phyloP scores from a whole-genome alignment of 2,888 invertebrate genomes.

The Agrochola litura region DNA sequence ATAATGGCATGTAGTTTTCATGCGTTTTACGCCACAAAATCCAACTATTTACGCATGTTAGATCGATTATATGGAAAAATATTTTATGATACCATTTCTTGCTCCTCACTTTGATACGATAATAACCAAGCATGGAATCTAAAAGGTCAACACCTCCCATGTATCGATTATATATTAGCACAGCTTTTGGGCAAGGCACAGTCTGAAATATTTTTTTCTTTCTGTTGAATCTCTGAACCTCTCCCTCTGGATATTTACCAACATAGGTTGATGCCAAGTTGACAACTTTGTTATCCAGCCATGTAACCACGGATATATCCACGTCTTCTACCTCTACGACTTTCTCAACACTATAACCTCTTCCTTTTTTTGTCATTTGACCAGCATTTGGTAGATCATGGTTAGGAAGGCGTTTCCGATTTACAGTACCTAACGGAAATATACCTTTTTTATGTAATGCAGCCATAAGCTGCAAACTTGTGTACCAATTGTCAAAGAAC shows the following conservation, averaged over 20 bases:
- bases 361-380: conserved; percentile 32
- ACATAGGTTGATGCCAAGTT: conserved; percentile 63
- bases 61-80: conserved; percentile 66
- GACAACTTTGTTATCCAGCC: conserved; percentile 64
- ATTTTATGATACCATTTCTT: conserved; percentile 67
- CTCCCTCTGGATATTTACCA: conserved; percentile 53
- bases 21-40: conserved; percentile 59
- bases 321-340: conserved; percentile 22
- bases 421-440: conserved; percentile 46
- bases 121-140: conserved; percentile 64
- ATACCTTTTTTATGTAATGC: conserved; percentile 49
- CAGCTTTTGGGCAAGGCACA: conserved; percentile 59
- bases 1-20: conserved; percentile 51
- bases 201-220: conserved; percentile 53
- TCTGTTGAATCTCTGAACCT: conserved; percentile 26
- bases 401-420: conserved; percentile 36
- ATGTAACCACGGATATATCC: conserved; percentile 48
- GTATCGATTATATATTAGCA: conserved; percentile 54
- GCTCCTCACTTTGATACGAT: conserved; percentile 64
- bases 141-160: conserved; percentile 67
- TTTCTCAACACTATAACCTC: conserved; percentile 24
- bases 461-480: conserved; percentile 54
- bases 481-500: conserved; percentile 62
- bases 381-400: conserved; percentile 27
- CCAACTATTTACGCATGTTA: conserved; percentile 63